phyloP scores from a whole-genome alignment of 2,888 invertebrate genomes.

The Frankliniella intonsa region DNA sequence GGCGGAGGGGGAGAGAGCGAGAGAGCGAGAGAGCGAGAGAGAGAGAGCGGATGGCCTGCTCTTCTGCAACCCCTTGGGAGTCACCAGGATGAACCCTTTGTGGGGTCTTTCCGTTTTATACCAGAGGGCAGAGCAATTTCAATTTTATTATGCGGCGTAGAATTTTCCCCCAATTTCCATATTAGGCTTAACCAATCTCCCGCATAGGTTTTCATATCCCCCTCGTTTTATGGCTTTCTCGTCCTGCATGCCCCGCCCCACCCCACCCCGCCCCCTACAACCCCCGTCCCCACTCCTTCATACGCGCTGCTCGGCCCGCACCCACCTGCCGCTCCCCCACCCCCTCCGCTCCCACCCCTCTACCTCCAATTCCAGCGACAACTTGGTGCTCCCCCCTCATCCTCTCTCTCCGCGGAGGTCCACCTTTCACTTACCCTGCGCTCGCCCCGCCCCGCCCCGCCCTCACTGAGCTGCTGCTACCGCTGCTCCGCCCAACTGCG shows the following conservation, averaged over 20 bases:
- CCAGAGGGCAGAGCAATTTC: conserved; percentile 24
- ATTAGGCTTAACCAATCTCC: conserved; percentile 26
- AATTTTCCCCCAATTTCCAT: conserved; percentile 24
- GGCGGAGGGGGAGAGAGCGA: no score
- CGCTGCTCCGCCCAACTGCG: no score
- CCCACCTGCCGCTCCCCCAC: background rate
- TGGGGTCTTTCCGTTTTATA: conserved; percentile 26
- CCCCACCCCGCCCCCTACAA: background rate
- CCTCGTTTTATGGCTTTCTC: conserved; percentile 22
- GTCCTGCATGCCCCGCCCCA: background rate
- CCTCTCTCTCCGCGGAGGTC: background rate
- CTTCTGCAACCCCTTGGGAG: background rate
- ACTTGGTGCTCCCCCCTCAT: background rate
- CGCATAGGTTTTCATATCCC: conserved; percentile 23
- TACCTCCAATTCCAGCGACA: no score
- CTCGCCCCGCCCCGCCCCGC: background rate
- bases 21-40: background rate
- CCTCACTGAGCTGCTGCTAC: no score
- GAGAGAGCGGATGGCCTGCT: background rate
- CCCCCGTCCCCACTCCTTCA: background rate
- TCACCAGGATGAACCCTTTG: conserved; percentile 24
- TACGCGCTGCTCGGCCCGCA: background rate
- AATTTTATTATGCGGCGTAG: conserved; percentile 23
- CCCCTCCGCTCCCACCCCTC: background rate
- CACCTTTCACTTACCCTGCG: background rate